Base-by-base conservation (phyloP, 2,113 vertebrate species). In the Tragelaphus strepsiceros region DNA sequence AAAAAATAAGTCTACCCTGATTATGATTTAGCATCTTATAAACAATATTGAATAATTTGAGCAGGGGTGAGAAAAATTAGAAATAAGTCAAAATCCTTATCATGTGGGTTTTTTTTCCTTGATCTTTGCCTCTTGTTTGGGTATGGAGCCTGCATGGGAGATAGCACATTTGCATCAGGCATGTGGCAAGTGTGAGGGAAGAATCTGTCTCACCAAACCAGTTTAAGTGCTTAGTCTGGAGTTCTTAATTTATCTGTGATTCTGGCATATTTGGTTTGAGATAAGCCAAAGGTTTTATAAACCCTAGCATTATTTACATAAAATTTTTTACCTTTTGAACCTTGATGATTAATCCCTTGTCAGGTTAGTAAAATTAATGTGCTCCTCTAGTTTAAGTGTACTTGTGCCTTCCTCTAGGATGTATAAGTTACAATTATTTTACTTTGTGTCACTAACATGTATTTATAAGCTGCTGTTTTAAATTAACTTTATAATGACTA, bases 391-490 rank as follows among this genome's bases (percentile, higher is more conserved):
- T 54, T 93, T 91, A 82, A 81, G 10, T 77, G 28, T 77, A 21
- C 59, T 89, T 59, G 3, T 80, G 22, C 13, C 67, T 13, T 74
- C 67, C 67, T 35, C 35, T 26, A 59, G 49, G n/a, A 62, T 26
- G 84, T 59, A n/a, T 19, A 71, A 90, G 78, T 81, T 92, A 35
- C 64, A 56, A 30, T 82, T 84, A 56, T 16, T 92, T 92, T 61
- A 59, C 61, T 77, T 85, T 92, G 46, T 93, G 90, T 85, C 24
- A 88, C 32, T 95, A 51, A 81, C 43, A 46, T 74, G 16, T 80
- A 58, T 95, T 58, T 19, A 77, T 21, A 90, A 83, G 32, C 32
- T 96, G 58, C 64, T 98, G 2, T 94, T 97, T 88, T 64, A 86
- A 77, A 90, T 83, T 67, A 97, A 58, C 43, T 95, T 88, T 74